phyloP scores from a whole-genome alignment of 2,113 vertebrate genomes.

The Ancistrus triradiatus region DNA sequence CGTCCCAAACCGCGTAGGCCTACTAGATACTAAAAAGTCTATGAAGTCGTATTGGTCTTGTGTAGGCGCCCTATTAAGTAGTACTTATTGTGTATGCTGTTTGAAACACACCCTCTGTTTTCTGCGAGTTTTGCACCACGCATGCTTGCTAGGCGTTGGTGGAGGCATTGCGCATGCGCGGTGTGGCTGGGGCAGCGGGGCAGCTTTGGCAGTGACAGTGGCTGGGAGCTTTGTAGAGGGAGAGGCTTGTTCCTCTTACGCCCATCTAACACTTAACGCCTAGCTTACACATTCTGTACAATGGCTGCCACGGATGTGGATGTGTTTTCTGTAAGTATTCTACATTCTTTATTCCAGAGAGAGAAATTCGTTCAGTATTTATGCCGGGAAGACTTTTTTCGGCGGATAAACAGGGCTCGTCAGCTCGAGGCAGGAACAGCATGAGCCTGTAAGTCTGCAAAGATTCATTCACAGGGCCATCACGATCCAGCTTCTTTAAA shows the following conservation, averaged over 20 bases:
- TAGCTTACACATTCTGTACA: slow-evolving; percentile 55
- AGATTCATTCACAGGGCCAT: no score
- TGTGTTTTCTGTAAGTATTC: slow-evolving; percentile 78
- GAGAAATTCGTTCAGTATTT: background rate
- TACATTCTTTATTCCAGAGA: background rate
- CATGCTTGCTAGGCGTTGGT: background rate
- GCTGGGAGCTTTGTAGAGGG: no score
- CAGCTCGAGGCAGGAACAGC: no score
- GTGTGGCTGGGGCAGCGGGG: background rate
- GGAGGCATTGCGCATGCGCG: slow-evolving; percentile 68
- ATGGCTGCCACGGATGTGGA: slow-evolving; percentile 91
- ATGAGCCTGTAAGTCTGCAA: no score
- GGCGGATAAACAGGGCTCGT: no score
- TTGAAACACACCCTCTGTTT: background rate
- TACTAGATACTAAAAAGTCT: no score
- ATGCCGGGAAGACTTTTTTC: no score
- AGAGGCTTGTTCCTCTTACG: slow-evolving; percentile 61
- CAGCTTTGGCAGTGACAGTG: slow-evolving; percentile 64
- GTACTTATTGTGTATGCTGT: no score
- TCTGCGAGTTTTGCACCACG: background rate
- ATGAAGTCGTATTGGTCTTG: no score
- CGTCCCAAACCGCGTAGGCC: no score
- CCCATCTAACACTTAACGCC: slow-evolving; percentile 45
- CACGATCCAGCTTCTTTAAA: no score
- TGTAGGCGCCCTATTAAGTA: no score